Percentiles rank a stretch among this genome's conserved stretches.
These are phyloP conservation scores for Acrocephalus scirpaceus DNA, from an alignment of 2,797 vertebrate species.

Conservation along the genomic window DNA sequence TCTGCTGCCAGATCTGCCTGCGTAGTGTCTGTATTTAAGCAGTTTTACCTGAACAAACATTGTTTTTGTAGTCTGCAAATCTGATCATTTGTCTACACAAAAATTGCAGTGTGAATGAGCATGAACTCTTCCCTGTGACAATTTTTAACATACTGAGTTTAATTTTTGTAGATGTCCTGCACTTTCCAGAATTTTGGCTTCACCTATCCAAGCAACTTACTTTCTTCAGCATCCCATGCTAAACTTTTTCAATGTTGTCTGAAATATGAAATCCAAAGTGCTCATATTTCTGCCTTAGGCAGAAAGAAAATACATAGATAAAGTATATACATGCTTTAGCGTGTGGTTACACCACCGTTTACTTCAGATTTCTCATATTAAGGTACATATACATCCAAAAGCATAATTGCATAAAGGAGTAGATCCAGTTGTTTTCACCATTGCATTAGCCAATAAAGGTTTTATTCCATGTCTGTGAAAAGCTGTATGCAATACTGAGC, in stretches of 20 bases:
- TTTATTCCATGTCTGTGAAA: not conserved
- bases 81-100: not conserved
- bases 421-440: not conserved
- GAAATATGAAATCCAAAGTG: not conserved
- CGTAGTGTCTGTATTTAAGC: not conserved
- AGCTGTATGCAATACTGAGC: not conserved
- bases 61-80: not conserved
- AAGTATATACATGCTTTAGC: not conserved
- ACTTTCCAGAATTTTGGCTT: not conserved
- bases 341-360: not conserved
- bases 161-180: not conserved
- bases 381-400: not conserved
- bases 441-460: not conserved
- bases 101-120: not conserved
- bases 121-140: not conserved
- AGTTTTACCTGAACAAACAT: not conserved
- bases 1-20: not conserved
- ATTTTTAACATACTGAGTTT: not conserved
- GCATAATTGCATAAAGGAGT: not conserved
- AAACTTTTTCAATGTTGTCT: not conserved
- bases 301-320: not conserved
- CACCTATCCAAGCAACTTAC: not conserved
- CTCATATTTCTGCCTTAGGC: not conserved
- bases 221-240: not conserved
- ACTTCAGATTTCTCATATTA: not conserved